A percentile compares a stretch with the other conserved stretches of the same genome.
Conservation (phyloP, 1,140 invertebrate species). For the Drosophila cardini region DNA sequence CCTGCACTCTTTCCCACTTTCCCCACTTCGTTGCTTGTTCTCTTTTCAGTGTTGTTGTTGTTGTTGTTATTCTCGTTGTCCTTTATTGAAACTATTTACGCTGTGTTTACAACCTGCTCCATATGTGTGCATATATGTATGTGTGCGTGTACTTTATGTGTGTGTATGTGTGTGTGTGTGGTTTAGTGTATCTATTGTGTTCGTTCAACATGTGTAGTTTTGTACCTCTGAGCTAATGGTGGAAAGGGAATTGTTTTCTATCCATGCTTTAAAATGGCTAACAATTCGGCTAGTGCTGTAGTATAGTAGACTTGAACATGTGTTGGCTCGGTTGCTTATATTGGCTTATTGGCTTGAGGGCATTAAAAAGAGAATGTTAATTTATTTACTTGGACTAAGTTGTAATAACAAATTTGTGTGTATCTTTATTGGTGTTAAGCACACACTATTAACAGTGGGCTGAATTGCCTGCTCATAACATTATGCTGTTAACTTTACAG, state of each 20-base stretch:
- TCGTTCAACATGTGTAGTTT: slow-evolving; percentile 23
- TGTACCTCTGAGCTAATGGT: slow-evolving; percentile 38
- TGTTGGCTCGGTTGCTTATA: slow-evolving; percentile 55
- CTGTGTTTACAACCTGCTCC: slow-evolving; percentile 43
- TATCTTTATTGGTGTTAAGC: no score
- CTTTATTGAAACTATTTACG: slow-evolving; percentile 76
- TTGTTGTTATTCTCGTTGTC: slow-evolving; percentile 38
- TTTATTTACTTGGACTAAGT: slow-evolving; percentile 20
- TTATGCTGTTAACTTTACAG: background rate
- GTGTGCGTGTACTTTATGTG: slow-evolving; percentile 6
- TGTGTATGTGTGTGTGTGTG: slow-evolving; percentile 26
- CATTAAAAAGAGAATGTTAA: slow-evolving; percentile 35
- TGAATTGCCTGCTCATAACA: background rate
- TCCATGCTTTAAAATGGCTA: slow-evolving; percentile 41
- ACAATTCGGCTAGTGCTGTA: slow-evolving; percentile 52
- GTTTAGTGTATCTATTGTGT: slow-evolving; percentile 43
- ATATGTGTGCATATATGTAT: slow-evolving; percentile 25
- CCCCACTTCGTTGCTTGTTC: background rate
- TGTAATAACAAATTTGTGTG: background rate
- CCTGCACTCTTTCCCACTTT: background rate
- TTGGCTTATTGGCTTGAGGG: slow-evolving; percentile 66
- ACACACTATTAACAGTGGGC: no score
- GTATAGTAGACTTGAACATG: slow-evolving; percentile 41
- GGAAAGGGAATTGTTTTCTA: slow-evolving; percentile 16
- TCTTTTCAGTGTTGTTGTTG: background rate